Conservation (phyloP, 2,888 invertebrate genomes). For the Volucella zonaria region DNA sequence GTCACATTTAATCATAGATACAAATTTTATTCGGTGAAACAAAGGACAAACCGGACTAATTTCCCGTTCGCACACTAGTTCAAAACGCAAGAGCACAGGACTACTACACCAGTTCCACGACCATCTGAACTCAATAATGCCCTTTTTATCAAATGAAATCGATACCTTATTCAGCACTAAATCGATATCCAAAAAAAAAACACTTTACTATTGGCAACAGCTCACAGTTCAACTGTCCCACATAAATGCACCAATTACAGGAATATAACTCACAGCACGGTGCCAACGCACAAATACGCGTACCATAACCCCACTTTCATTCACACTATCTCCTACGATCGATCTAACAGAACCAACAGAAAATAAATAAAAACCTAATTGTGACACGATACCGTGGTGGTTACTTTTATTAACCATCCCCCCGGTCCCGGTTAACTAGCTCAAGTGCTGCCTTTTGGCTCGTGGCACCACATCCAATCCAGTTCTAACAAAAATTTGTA, state of each 20-base stretch:
- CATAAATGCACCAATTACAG: conserved; percentile 47
- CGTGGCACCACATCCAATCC: conserved; percentile 54
- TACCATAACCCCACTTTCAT: conserved; percentile 56
- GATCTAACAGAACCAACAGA: conserved; percentile 62
- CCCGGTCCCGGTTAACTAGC: conserved; percentile 57
- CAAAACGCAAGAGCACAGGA: no score
- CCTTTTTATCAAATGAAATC: conserved; percentile 55
- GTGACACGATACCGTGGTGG: conserved; percentile 61
- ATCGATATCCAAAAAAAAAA: conserved; percentile 15
- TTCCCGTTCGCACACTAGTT: no score
- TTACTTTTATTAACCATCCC: conserved; percentile 55
- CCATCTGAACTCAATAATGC: not conserved
- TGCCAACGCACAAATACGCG: conserved; percentile 41
- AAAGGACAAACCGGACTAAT: no score
- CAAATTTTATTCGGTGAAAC: no score
- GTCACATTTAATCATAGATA: no score
- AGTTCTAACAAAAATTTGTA: conserved; percentile 63
- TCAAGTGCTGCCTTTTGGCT: conserved; percentile 59
- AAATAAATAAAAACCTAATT: conserved; percentile 51
- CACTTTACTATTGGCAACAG: conserved; percentile 37
- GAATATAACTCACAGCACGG: conserved; percentile 44
- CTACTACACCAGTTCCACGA: no score
- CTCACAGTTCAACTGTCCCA: conserved; percentile 48
- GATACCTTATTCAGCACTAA: conserved; percentile 46
- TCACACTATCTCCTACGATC: conserved; percentile 65